Percentiles rank a stretch among this genome's conserved stretches.
Conservation (phyloP, 1,140 invertebrate species). For the Chelonus insularis region DNA sequence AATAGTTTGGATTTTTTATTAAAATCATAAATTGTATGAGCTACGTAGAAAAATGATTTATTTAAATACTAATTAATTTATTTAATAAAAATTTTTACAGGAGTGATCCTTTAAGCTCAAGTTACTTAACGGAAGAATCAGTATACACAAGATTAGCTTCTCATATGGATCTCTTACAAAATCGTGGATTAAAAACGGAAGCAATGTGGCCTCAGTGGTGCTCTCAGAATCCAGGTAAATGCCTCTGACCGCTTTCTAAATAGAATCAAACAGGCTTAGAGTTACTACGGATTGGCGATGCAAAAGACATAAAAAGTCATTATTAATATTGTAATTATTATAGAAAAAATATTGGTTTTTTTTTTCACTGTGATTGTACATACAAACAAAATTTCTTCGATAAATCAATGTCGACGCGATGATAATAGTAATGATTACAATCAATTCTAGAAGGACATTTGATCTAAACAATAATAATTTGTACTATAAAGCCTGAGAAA, state of each 20-base stretch:
- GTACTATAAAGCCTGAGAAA: no score
- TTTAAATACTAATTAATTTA: not conserved
- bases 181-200: conserved; percentile 67
- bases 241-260: conserved; percentile 60
- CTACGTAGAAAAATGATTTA: no score
- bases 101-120: conserved; percentile 49
- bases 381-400: not conserved
- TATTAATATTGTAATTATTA: not conserved
- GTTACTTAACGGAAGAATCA: conserved; percentile 57
- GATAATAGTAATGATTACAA: not conserved
- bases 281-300: not conserved
- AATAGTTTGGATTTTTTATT: no score
- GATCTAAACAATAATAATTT: no score
- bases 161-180: conserved; percentile 66
- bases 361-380: not conserved
- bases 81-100: conserved; percentile 35
- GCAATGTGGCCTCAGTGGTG: conserved; percentile 77
- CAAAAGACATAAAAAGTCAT: conserved; percentile 16
- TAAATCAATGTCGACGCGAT: no score
- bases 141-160: conserved; percentile 70
- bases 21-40: no score
- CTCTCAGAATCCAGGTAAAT: conserved; percentile 72
- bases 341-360: not conserved
- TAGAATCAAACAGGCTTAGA: conserved; percentile 20
- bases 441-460: not conserved